phyloP scores from a whole-genome alignment of 2,113 vertebrate genomes.

The Periophthalmus modestus region DNA sequence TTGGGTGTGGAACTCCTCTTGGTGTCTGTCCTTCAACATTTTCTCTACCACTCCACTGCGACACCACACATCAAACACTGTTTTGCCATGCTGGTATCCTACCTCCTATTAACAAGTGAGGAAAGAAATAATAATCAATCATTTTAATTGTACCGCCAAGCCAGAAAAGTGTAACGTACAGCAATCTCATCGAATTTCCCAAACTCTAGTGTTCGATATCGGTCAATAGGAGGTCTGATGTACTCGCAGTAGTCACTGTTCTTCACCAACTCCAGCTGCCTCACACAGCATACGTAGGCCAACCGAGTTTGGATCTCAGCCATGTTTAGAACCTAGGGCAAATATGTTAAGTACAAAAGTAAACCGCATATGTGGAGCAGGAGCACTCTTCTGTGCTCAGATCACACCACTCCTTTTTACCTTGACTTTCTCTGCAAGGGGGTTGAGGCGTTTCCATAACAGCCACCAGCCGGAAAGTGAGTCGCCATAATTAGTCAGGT shows the following conservation, averaged over 20 bases:
- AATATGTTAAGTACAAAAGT: background rate
- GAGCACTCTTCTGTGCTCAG: background rate
- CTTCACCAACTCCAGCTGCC: slow-evolving; percentile 93
- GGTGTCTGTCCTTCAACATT: slow-evolving; percentile 89
- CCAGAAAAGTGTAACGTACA: slow-evolving; percentile 75
- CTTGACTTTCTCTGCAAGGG: slow-evolving; percentile 90
- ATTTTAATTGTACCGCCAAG: background rate
- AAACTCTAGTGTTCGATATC: slow-evolving; percentile 92
- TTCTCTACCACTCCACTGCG: slow-evolving; percentile 91
- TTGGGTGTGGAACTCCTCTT: slow-evolving; percentile 83
- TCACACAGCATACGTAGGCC: slow-evolving; percentile 94
- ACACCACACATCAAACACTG: slow-evolving; percentile 89
- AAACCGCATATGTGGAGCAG: background rate
- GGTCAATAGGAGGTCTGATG: slow-evolving; percentile 90
- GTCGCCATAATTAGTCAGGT: slow-evolving; percentile 95
- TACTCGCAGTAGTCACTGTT: slow-evolving; percentile 95
- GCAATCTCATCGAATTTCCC: slow-evolving; percentile 94
- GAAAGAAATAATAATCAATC: background rate
- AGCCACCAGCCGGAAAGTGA: slow-evolving; percentile 95
- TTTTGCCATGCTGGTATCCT: slow-evolving; percentile 92
- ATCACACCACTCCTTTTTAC: slow-evolving; percentile 67
- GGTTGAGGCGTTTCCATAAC: slow-evolving; percentile 96
- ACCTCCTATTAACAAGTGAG: slow-evolving; percentile 81
- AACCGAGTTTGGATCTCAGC: slow-evolving; percentile 94
- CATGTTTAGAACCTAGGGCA: slow-evolving; percentile 90